Evolutionary conservation across 2,888 invertebrate genomes (phyloP).

Genomic region (Pterostichus niger): DNA sequence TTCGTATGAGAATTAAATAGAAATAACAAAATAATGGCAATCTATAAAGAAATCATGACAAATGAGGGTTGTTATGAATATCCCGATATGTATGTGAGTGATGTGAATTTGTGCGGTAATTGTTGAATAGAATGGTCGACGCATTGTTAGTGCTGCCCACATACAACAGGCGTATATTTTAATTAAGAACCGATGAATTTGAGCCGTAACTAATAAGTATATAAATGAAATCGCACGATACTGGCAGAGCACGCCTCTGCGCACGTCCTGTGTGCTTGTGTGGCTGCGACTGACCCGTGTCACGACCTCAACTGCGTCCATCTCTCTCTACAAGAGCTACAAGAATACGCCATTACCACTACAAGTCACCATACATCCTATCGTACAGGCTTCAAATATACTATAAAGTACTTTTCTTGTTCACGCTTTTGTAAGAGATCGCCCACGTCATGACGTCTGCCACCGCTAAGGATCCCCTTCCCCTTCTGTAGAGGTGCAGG

Average conservation of each 20-base stretch:
- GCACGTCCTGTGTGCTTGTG: neutral
- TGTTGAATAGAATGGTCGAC: too few relatives aligned
- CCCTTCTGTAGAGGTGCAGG: too few relatives aligned
- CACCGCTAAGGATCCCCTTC: neutral
- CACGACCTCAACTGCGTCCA: neutral
- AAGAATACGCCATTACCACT: constrained; percentile 29
- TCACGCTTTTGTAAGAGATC: constrained; percentile 19
- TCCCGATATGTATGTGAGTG: too few relatives aligned
- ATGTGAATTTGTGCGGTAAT: too few relatives aligned
- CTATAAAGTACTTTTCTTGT: constrained; percentile 22
- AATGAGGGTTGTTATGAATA: too few relatives aligned
- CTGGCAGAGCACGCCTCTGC: neutral
- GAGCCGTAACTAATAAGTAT: neutral
- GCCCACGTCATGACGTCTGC: neutral
- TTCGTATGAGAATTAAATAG: too few relatives aligned
- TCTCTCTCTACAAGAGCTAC: neutral
- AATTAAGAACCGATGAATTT: too few relatives aligned
- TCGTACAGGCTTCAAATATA: neutral
- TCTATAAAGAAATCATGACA: too few relatives aligned
- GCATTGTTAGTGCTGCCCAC: too few relatives aligned
- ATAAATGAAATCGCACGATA: neutral
- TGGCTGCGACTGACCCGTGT: neutral
- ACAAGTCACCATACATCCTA: constrained; percentile 20
- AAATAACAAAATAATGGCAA: too few relatives aligned
- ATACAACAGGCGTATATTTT: too few relatives aligned